Evolutionary conservation across 1,140 invertebrate species (phyloP).

Genomic region (Samia ricini): DNA sequence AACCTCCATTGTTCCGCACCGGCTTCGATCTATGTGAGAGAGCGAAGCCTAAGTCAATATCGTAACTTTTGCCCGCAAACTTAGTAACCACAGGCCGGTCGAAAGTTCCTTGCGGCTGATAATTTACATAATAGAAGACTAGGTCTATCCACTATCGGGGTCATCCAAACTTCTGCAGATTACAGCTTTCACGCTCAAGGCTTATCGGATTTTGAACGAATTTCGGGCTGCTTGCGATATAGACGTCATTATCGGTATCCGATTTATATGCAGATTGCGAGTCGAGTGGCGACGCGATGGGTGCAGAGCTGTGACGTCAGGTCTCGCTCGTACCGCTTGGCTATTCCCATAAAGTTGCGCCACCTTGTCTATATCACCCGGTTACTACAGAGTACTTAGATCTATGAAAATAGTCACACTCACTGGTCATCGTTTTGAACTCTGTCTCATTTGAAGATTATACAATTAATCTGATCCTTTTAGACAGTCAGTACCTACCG

Average conservation of each 20-base stretch:
- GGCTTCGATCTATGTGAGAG: slow-evolving; percentile 9
- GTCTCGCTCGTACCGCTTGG: slow-evolving; percentile 29
- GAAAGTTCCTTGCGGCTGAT: slow-evolving; percentile 68
- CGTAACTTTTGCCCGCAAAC: slow-evolving; percentile 62
- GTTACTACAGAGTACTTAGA: slow-evolving; percentile 16
- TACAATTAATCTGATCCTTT: slow-evolving; percentile 57
- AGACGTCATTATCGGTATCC: slow-evolving; percentile 73
- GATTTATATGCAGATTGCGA: slow-evolving; percentile 76
- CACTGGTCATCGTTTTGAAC: slow-evolving; percentile 35
- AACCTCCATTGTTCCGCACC: slow-evolving; percentile 1
- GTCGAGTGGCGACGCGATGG: slow-evolving; percentile 45
- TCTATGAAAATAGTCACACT: slow-evolving; percentile 39
- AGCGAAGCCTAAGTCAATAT: slow-evolving; percentile 58
- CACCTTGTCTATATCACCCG: slow-evolving; percentile 12
- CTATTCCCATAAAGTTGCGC: slow-evolving; percentile 6
- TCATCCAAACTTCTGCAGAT: slow-evolving; percentile 70
- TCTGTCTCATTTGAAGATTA: slow-evolving; percentile 45
- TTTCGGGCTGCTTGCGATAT: slow-evolving; percentile 68
- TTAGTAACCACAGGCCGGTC: slow-evolving; percentile 56
- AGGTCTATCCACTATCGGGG: slow-evolving; percentile 67
- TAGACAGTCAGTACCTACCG: slow-evolving; percentile 42
- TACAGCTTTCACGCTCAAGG: slow-evolving; percentile 64
- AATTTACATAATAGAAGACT: slow-evolving; percentile 74
- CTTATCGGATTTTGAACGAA: slow-evolving; percentile 74
- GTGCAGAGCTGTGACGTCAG: slow-evolving; percentile 30